phyloP scores from a whole-genome alignment of 2,888 invertebrate species.

The Apodemia duryi region DNA sequence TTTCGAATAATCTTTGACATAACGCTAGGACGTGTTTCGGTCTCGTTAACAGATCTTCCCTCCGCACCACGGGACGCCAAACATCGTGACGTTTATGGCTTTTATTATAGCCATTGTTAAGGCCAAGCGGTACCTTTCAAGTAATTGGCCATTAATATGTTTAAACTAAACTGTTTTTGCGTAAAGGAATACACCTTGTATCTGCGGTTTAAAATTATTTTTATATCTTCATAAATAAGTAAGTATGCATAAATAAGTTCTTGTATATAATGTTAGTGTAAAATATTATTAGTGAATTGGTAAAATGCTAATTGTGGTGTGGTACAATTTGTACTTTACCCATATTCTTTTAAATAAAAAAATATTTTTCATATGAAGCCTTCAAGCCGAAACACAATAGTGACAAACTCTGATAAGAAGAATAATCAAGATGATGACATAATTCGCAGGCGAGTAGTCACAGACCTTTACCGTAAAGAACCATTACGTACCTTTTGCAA shows the following conservation, averaged over 20 bases:
- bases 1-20: constrained; percentile 41
- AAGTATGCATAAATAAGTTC: neutral
- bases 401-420: too few relatives aligned
- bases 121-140: constrained; percentile 45
- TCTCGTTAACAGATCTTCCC: constrained; percentile 68
- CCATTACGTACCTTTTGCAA: too few relatives aligned
- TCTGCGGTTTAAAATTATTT: constrained; percentile 20
- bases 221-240: neutral
- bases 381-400: too few relatives aligned
- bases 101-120: constrained; percentile 61
- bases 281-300: neutral
- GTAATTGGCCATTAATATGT: constrained; percentile 46
- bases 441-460: too few relatives aligned
- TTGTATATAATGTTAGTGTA: neutral
- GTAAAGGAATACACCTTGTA: constrained; percentile 2
- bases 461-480: too few relatives aligned
- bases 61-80: constrained; percentile 61
- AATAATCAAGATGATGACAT: too few relatives aligned
- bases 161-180: constrained; percentile 9
- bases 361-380: too few relatives aligned
- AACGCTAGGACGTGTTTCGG: constrained; percentile 58
- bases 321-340: too few relatives aligned
- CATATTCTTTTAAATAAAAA: too few relatives aligned
- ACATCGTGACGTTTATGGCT: constrained; percentile 65
- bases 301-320: neutral